Percentiles rank a stretch among this genome's conserved stretches.
Evolutionary conservation across 2,113 vertebrate genomes (phyloP).

Genomic region (Laticauda laticaudata): DNA sequence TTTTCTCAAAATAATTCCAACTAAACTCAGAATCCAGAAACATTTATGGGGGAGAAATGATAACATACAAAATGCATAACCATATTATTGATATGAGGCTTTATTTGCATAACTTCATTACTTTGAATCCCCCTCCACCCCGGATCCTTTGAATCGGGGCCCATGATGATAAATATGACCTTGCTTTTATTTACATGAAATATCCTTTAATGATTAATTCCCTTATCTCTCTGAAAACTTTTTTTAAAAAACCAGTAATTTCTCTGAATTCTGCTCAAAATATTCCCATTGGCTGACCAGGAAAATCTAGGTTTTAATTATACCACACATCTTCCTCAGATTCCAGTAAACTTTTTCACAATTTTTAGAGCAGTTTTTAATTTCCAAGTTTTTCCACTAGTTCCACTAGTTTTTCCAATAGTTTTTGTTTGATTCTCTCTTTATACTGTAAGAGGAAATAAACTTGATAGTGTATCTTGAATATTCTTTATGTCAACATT

Average conservation of each 20-base stretch:
- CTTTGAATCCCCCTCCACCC: conserved; percentile 30
- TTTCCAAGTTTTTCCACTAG: not conserved
- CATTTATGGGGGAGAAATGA: conserved; percentile 37
- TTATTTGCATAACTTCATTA: not conserved
- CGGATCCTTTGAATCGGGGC: not conserved
- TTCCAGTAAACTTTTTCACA: not conserved
- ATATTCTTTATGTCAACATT: not conserved
- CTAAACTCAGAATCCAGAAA: conserved; percentile 56
- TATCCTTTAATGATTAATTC: conserved; percentile 29
- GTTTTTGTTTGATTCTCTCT: not conserved
- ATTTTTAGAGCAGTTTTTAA: conserved; percentile 18
- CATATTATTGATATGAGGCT: conserved; percentile 34
- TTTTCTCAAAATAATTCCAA: conserved; percentile 48
- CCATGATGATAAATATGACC: conserved; percentile 42
- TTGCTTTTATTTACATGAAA: conserved; percentile 38
- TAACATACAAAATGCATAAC: conserved; percentile 15
- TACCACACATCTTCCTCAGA: accelerated
- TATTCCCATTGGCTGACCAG: not conserved
- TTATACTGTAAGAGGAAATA: not conserved
- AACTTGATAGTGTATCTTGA: not conserved
- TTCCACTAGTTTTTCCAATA: not conserved
- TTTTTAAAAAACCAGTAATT: conserved; percentile 30
- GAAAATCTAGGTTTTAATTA: not conserved
- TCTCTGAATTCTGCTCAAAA: conserved; percentile 22
- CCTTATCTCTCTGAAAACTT: conserved; percentile 19